These are phyloP conservation scores for Sitta europaea DNA, from an alignment of 2,113 vertebrate genomes.

Conservation along the genomic window DNA sequence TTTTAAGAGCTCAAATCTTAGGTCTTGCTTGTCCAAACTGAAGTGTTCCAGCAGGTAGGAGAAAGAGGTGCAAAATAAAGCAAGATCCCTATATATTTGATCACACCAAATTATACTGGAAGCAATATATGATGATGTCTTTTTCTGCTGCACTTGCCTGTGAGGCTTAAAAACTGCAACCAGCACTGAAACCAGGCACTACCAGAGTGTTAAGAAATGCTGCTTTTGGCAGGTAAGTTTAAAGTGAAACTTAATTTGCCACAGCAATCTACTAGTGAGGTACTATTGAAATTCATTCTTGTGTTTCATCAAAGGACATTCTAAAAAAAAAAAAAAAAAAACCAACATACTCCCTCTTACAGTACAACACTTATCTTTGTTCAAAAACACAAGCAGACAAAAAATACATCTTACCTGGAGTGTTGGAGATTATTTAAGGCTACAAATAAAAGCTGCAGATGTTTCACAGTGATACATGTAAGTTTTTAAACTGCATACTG, in stretches of 20 bases:
- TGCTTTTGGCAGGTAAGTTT: neutral
- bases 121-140: neutral
- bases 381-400: neutral
- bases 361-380: neutral
- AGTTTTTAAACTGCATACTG: neutral
- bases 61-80: neutral
- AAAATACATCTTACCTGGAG: neutral
- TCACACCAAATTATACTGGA: neutral
- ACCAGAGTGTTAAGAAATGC: neutral
- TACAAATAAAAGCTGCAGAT: conserved; percentile 1
- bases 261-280: neutral
- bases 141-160: neutral
- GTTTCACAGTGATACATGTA: neutral
- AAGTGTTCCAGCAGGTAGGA: neutral
- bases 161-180: neutral
- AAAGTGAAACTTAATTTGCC: neutral
- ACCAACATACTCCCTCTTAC: neutral
- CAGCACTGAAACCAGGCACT: neutral
- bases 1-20: neutral
- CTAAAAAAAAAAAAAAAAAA: too few species aligned
- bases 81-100: neutral
- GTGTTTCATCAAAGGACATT: neutral
- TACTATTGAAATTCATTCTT: neutral
- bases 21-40: neutral
- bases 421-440: neutral